Conservation (phyloP, 2,113 vertebrate species). For the Lontra canadensis region DNA sequence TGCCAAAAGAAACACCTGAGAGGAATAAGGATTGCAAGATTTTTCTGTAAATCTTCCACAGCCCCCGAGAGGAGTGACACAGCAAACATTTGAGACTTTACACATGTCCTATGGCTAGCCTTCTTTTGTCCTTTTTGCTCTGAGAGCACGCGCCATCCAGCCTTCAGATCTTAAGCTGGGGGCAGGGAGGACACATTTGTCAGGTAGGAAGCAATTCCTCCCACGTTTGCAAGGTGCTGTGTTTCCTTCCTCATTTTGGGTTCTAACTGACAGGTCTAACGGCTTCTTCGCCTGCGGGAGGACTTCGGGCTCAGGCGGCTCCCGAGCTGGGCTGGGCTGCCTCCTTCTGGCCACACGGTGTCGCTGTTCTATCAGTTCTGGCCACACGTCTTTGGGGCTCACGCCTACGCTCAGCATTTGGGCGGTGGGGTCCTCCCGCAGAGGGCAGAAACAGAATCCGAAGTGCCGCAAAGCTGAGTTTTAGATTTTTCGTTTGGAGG, state of each 20-base stretch:
- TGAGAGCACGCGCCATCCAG: not conserved
- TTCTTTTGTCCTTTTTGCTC: not conserved
- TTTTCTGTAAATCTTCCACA: not conserved
- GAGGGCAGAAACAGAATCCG: not conserved
- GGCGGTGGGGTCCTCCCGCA: not conserved
- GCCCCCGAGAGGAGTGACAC: not conserved
- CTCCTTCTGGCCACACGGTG: slow-evolving; percentile 6
- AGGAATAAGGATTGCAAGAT: not conserved
- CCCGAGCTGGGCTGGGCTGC: rapidly evolving
- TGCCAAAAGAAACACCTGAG: not conserved
- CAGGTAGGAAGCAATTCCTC: not conserved
- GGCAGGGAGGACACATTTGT: not conserved
- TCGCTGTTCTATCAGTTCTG: slow-evolving; percentile 32
- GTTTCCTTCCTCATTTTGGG: not conserved
- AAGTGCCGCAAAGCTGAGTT: not conserved
- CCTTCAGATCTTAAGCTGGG: not conserved
- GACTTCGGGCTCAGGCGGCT: rapidly evolving
- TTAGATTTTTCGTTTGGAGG: not conserved
- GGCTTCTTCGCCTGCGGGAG: rapidly evolving
- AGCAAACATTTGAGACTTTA: not conserved
- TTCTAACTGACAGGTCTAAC: not conserved
- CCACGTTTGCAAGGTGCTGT: not conserved
- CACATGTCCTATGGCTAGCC: not conserved
- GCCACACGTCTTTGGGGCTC: rapidly evolving
- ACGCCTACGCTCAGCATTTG: not conserved